A percentile compares a stretch with the other conserved stretches of the same genome.
Evolutionary conservation across 2,113 vertebrate genomes (phyloP).

Genomic region (Cebidichthys violaceus): DNA sequence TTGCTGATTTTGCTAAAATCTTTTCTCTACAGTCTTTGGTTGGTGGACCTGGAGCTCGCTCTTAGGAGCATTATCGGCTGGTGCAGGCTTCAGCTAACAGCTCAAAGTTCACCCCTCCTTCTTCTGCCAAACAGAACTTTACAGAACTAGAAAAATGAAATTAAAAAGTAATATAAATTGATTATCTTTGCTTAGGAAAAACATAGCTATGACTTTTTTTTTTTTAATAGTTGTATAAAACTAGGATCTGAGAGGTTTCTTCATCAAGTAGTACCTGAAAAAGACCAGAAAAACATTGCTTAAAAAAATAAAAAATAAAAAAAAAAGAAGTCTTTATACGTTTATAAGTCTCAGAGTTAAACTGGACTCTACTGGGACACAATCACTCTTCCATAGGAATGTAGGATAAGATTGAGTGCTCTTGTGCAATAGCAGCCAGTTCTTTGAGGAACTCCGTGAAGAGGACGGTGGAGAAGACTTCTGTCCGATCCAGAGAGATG

Average conservation of each 20-base stretch:
- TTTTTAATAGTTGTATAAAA: constrained; percentile 40
- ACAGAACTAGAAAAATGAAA: constrained; percentile 6
- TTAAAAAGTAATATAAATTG: constrained; percentile 28
- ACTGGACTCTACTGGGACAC: constrained; percentile 35
- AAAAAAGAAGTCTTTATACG: not conserved
- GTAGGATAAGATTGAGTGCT: constrained; percentile 93
- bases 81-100: constrained; percentile 29
- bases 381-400: constrained; percentile 86
- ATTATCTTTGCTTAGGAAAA: constrained; percentile 64
- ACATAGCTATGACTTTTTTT: constrained; percentile 46
- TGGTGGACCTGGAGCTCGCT: constrained; percentile 32
- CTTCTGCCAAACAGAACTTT: constrained; percentile 14
- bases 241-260: constrained; percentile 56
- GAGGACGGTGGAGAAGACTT: constrained; percentile 91
- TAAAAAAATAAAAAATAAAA: constrained; percentile 9
- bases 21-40: constrained; percentile 64
- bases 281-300: constrained; percentile 67
- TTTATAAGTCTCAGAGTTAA: constrained; percentile 30
- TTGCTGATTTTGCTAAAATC: not conserved
- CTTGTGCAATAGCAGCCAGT: constrained; percentile 94
- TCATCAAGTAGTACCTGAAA: constrained; percentile 86
- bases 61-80: constrained; percentile 13
- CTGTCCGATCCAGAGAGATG: constrained; percentile 86
- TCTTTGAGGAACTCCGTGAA: constrained; percentile 98
- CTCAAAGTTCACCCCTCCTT: constrained; percentile 10